Evolutionary conservation across 2,113 vertebrate genomes (phyloP).

Genomic region (Malaclemys terrapin): DNA sequence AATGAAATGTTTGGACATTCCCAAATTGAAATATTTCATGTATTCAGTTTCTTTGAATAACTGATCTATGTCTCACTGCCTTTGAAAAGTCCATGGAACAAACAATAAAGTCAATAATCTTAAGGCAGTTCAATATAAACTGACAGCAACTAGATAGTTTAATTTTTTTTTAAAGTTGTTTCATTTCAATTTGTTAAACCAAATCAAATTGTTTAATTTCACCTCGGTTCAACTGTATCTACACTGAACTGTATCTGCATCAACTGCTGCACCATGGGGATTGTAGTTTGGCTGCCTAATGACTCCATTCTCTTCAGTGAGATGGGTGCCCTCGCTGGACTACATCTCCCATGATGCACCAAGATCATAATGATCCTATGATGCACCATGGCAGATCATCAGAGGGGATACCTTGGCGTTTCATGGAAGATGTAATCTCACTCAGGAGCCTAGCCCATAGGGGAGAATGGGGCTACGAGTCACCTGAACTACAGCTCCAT

Average conservation of each 20-base stretch:
- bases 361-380: not conserved
- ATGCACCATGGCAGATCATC: not conserved
- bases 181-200: not conserved
- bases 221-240: fast-evolving
- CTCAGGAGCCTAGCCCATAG: not conserved
- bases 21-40: not conserved
- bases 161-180: not conserved
- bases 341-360: not conserved
- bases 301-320: fast-evolving
- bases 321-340: not conserved
- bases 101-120: not conserved
- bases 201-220: not conserved
- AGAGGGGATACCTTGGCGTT: not conserved
- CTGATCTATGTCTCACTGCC: not conserved
- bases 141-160: not conserved
- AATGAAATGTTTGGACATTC: not conserved
- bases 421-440: not conserved
- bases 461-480: fast-evolving
- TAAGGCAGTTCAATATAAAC: not conserved
- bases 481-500: fast-evolving
- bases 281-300: not conserved
- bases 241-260: not conserved
- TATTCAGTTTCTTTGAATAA: not conserved
- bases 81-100: not conserved
- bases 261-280: fast-evolving